These are phyloP conservation scores for Madoqua kirkii DNA, from an alignment of 2,113 vertebrate species.

Conservation along the genomic window DNA sequence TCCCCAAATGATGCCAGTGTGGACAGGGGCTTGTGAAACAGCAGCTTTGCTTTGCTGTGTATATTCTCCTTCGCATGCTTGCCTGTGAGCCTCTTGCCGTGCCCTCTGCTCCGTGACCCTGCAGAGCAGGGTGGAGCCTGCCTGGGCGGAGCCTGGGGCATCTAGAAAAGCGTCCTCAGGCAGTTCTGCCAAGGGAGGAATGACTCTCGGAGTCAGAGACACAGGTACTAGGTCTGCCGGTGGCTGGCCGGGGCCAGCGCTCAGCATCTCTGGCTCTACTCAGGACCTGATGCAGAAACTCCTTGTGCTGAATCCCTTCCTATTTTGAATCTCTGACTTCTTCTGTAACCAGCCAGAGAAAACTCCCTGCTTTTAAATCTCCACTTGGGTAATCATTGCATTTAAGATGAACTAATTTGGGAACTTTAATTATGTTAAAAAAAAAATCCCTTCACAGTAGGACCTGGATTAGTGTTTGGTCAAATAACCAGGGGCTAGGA, in stretches of 20 bases:
- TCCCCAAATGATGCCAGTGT: not conserved
- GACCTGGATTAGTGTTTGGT: not conserved
- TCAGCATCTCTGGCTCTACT: not conserved
- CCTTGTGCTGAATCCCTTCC: not conserved
- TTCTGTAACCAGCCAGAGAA: not conserved
- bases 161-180: not conserved
- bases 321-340: not conserved
- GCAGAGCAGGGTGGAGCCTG: not conserved
- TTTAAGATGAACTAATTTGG: not conserved
- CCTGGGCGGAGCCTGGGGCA: not conserved
- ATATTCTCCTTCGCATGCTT: not conserved
- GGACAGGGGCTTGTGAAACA: not conserved
- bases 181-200: not conserved
- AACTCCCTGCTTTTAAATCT: not conserved
- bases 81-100: not conserved
- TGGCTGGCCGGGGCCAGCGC: not conserved
- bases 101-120: not conserved
- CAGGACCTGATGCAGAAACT: not conserved
- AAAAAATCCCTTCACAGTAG: not conserved
- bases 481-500: not conserved
- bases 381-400: not conserved
- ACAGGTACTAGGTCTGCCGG: not conserved
- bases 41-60: not conserved
- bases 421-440: not conserved
- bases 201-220: not conserved